Conservation (phyloP, 2,888 invertebrate genomes). For the Plagiodera versicolora region DNA sequence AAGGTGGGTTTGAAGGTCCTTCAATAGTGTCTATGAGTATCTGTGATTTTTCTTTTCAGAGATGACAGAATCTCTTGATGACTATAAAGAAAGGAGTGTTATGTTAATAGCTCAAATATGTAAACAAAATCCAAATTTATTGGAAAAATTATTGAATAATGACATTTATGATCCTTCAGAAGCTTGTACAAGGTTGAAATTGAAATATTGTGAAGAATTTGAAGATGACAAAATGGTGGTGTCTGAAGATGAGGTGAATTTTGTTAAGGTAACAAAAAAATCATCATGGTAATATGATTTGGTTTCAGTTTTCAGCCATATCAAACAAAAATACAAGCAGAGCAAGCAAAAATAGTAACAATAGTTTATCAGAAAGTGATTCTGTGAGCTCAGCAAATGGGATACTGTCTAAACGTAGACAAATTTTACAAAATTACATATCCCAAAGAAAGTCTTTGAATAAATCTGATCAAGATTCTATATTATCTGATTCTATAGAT, state of each 20-base stretch:
- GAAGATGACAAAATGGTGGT: slow-evolving; percentile 6
- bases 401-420: neutral
- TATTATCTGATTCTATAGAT: neutral
- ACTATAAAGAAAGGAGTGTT: slow-evolving; percentile 32
- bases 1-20: slow-evolving; percentile 17
- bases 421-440: neutral
- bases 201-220: slow-evolving; percentile 19
- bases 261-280: neutral
- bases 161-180: neutral
- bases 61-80: slow-evolving; percentile 27
- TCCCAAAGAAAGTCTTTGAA: neutral
- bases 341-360: neutral
- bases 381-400: neutral
- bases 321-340: neutral
- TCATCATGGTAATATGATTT: no score
- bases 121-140: slow-evolving; percentile 12
- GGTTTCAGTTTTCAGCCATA: neutral
- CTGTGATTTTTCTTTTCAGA: slow-evolving; percentile 19
- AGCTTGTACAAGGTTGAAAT: slow-evolving; percentile 8
- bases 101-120: slow-evolving; percentile 25
- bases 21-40: neutral
- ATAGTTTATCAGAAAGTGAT: neutral
- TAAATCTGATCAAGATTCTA: neutral
- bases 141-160: neutral
- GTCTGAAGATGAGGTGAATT: slow-evolving; percentile 18